Percentiles rank a stretch among this genome's conserved stretches.
phyloP scores from a whole-genome alignment of 2,113 vertebrate genomes.

The Aphyosemion australe region DNA sequence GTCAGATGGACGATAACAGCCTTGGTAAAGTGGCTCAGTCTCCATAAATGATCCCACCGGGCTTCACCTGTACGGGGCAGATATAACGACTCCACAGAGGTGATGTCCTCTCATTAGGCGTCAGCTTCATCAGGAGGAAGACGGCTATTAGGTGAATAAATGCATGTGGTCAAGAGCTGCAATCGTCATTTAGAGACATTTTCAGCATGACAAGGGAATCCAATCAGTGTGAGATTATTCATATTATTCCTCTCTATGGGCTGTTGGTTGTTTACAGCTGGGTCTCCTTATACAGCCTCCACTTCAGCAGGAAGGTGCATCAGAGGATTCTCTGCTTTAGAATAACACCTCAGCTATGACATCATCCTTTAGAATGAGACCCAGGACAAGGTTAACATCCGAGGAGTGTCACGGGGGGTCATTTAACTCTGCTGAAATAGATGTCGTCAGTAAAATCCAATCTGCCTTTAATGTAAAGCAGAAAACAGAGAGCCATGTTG shows the following conservation, averaged over 20 bases:
- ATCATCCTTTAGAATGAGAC: background rate
- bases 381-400: background rate
- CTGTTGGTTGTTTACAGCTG: background rate
- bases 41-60: constrained; percentile 17
- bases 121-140: background rate
- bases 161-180: background rate
- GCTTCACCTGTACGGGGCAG: background rate
- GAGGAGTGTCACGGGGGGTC: background rate
- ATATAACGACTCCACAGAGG: background rate
- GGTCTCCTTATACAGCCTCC: background rate
- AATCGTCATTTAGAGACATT: constrained; percentile 3
- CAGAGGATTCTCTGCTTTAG: background rate
- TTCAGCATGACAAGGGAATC: background rate
- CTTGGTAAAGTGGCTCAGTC: constrained; percentile 1
- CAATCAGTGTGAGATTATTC: background rate
- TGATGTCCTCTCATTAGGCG: background rate
- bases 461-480: too few relatives aligned
- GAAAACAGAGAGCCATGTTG: too few relatives aligned
- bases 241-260: background rate
- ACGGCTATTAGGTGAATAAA: background rate
- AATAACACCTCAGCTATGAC: background rate
- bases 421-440: background rate
- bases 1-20: constrained; percentile 12
- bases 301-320: background rate
- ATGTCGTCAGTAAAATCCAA: too few relatives aligned